phyloP scores from a whole-genome alignment of 2,888 invertebrate species.

The Nemotelus pantherinus region DNA sequence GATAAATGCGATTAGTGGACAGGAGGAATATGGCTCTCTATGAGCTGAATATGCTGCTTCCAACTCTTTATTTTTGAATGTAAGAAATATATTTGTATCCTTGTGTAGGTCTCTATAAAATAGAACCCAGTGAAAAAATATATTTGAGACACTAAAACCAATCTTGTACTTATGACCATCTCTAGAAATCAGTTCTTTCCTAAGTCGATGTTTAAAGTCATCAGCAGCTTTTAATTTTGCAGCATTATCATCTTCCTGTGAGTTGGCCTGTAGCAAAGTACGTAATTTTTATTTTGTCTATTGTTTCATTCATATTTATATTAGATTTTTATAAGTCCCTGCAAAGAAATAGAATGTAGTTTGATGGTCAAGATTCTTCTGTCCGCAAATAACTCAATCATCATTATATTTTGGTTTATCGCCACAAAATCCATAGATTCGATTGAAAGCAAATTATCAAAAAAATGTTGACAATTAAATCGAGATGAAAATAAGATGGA shows the following conservation, averaged over 20 bases:
- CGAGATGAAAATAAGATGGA: too few relatives aligned
- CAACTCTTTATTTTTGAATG: slow-evolving; percentile 73
- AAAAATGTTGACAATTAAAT: too few relatives aligned
- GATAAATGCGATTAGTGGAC: slow-evolving; percentile 73
- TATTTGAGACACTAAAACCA: background rate
- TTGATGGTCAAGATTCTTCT: too few relatives aligned
- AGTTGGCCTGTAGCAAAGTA: slow-evolving; percentile 45
- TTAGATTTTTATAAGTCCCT: too few relatives aligned
- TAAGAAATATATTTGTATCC: slow-evolving; percentile 73
- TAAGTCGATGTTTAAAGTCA: slow-evolving; percentile 81
- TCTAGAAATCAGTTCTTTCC: slow-evolving; percentile 85
- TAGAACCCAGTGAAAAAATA: background rate
- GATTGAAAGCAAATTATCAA: too few relatives aligned
- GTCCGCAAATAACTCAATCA: too few relatives aligned
- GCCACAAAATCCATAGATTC: too few relatives aligned
- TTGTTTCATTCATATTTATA: too few relatives aligned
- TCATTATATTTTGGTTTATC: too few relatives aligned
- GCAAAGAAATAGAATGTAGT: too few relatives aligned
- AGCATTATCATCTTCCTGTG: slow-evolving; percentile 48
- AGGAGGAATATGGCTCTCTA: slow-evolving; percentile 73
- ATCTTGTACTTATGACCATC: slow-evolving; percentile 78
- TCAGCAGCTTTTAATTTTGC: slow-evolving; percentile 63
- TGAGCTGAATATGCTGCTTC: slow-evolving; percentile 75
- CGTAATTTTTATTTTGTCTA: background rate
- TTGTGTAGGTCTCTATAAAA: slow-evolving; percentile 71